Evolutionary conservation across 92 coral and sea anemone genomes (phyloP).

Genomic region (Actinostola sp.): DNA sequence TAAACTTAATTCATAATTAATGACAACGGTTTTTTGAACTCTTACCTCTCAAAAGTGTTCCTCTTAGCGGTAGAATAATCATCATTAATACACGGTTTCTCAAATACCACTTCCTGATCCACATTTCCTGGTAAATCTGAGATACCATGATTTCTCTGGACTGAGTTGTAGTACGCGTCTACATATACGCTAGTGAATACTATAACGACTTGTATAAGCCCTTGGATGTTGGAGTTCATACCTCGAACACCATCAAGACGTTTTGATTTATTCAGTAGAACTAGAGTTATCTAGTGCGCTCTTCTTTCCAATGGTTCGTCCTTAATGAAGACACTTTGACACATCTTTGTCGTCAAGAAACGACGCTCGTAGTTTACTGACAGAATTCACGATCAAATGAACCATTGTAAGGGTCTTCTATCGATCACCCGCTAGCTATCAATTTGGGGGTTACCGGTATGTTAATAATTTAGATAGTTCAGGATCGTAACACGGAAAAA

Average conservation of each 20-base stretch:
- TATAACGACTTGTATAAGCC: not conserved
- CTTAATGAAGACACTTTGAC: too few species aligned
- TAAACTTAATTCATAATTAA: too few species aligned
- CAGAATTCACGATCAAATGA: constrained; percentile 7
- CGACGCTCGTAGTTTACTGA: too few species aligned
- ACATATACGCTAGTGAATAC: not conserved
- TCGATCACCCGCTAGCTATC: not conserved
- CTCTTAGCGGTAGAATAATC: not conserved
- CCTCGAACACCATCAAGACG: too few species aligned
- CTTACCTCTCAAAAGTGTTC: not conserved
- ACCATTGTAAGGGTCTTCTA: not conserved
- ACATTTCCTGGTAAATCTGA: too few species aligned
- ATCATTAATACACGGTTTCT: not conserved
- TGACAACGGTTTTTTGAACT: not conserved
- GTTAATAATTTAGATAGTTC: not conserved
- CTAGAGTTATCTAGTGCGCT: too few species aligned
- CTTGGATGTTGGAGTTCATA: not conserved
- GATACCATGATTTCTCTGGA: too few species aligned
- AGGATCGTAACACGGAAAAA: too few species aligned
- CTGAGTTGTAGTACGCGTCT: not conserved
- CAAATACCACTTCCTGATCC: not conserved
- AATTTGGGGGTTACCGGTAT: not conserved
- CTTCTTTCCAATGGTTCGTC: too few species aligned
- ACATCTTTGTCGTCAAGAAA: too few species aligned
- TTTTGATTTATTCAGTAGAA: too few species aligned